Percentiles rank a stretch among this genome's conserved stretches.
These are phyloP conservation scores for Scalopus aquaticus DNA, from an alignment of 2,113 vertebrate genomes.

Conservation along the genomic window DNA sequence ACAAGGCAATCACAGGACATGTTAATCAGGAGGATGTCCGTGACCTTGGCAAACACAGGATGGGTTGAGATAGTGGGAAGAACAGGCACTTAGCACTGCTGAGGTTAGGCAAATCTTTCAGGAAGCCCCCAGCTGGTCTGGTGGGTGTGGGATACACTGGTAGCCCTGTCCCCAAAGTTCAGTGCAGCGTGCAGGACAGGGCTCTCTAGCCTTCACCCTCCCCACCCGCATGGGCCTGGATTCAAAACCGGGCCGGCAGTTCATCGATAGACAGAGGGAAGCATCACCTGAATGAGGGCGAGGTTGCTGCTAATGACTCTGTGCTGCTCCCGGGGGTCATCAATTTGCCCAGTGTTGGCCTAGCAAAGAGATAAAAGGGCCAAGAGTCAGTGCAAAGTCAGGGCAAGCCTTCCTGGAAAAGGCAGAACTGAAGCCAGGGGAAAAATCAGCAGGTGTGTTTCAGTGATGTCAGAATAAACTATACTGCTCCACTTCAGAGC, in stretches of 20 bases:
- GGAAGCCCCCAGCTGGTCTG: not conserved
- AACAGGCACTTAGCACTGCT: not conserved
- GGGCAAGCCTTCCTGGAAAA: not conserved
- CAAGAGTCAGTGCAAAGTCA: not conserved
- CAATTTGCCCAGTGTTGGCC: conserved; percentile 94
- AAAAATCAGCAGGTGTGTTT: not conserved
- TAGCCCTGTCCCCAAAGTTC: not conserved
- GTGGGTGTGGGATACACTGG: no score
- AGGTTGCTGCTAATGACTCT: conserved; percentile 93
- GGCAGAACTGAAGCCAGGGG: not conserved
- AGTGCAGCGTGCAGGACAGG: not conserved
- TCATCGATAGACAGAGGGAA: not conserved
- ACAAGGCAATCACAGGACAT: not conserved
- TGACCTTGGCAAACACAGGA: not conserved
- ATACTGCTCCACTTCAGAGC: not conserved
- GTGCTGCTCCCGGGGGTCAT: conserved; percentile 89
- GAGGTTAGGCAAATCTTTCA: not conserved
- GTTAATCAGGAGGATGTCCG: no score
- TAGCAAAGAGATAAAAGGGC: conserved; percentile 76
- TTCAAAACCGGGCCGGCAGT: not conserved
- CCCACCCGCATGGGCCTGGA: not conserved
- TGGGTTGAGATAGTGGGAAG: not conserved
- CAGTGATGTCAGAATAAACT: not conserved
- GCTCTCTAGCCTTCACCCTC: not conserved
- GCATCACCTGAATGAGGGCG: conserved; percentile 93